Percentiles rank a stretch among this genome's conserved stretches.
phyloP scores from a whole-genome alignment of 92 coral and sea anemone species.

The Zoanthus sociatus region DNA sequence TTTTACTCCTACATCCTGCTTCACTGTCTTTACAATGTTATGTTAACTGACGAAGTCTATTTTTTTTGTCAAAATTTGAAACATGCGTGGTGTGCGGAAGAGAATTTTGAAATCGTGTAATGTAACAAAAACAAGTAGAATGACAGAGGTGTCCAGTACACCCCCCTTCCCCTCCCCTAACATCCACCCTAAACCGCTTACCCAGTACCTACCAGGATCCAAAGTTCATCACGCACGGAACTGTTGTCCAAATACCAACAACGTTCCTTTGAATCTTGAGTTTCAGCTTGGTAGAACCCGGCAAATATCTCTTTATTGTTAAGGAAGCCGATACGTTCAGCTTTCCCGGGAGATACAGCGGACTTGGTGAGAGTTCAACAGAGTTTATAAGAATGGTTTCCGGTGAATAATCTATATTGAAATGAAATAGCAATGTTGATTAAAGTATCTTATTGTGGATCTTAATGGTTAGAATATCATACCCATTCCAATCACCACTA shows the following conservation, averaged over 20 bases:
- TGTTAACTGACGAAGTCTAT: too few species aligned
- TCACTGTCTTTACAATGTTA: too few species aligned
- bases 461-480: background rate
- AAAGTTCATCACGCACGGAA: conserved; percentile 61
- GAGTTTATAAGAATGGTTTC: conserved; percentile 51
- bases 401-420: conserved; percentile 32
- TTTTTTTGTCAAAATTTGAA: too few species aligned
- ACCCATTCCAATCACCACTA: background rate
- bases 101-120: too few species aligned
- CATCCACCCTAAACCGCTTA: too few species aligned
- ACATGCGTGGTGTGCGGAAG: too few species aligned
- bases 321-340: conserved; percentile 59
- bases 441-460: too few species aligned
- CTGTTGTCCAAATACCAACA: conserved; percentile 51
- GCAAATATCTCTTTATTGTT: conserved; percentile 57
- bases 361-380: conserved; percentile 57
- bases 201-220: conserved; percentile 63
- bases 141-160: too few species aligned
- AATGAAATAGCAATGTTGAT: background rate
- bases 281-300: conserved; percentile 62
- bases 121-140: too few species aligned
- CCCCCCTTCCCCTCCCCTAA: too few species aligned
- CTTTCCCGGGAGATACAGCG: conserved; percentile 63
- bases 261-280: conserved; percentile 60
- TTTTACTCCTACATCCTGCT: too few species aligned